Base-by-base conservation (phyloP, 2,797 vertebrate genomes). In the Poliocrania exsul region DNA sequence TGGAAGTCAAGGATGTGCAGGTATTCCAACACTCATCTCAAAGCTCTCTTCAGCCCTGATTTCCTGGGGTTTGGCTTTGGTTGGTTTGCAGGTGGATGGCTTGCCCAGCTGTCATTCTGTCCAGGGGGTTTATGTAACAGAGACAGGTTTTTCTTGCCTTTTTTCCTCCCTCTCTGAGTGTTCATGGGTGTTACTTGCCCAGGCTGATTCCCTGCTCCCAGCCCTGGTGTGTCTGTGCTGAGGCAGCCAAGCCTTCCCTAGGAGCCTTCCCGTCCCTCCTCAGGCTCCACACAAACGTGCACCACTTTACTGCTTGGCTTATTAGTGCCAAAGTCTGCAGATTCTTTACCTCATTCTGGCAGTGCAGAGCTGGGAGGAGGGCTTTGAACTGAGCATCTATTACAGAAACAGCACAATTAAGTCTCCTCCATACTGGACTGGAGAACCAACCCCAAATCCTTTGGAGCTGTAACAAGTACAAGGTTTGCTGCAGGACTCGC, bases 291-390 rank as follows among this genome's bases (percentile, higher is more conserved):
- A 80, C 38, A 78, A 93, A 65, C 13, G 46, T 61, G 40, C 57
- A 79, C 66, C 40, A 11, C 79, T 95, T 94, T 84, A 95, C 77
- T 75, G 71, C 83, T 73, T 53, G 37, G 44, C 70, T 92, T 95
- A 66, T 79, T 86, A 81, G 57, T 19, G 72, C 91, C 26, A 83
- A 90, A 83, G 74, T 24, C 70, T 91, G 61, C 82, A 91, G 65
- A 88, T 90, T 91, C 69, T 92, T 94, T 93, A 93, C 86, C 83
- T 96, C 96, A 94, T 93, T 92, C 88, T 93, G 88, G 90, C 91
- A 92, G 14, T 5, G 5, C 38, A 90, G 81, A 92, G 53, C 79
- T 91, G 85, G 82, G 90, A 95, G 92, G 87, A 94, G 65, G 37
- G 79, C 54, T 81, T 94, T 94, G 86, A 95, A 78, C 86, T 92